A percentile compares a stretch with the other conserved stretches of the same genome.
Conservation (phyloP, 1,140 invertebrate species). For the Patella vulgata region DNA sequence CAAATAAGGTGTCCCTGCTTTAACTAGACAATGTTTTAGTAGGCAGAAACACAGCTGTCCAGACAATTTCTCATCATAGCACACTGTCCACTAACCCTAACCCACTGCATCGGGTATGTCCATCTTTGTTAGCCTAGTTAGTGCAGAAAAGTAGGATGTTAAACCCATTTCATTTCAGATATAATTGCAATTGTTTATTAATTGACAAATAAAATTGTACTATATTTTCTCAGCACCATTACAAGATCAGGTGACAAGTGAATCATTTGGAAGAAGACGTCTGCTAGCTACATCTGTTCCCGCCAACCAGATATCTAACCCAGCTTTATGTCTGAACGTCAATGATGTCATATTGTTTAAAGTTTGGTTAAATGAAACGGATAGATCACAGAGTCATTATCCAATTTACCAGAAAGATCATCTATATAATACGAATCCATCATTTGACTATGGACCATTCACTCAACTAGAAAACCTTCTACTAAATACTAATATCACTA, state of each 20-base stretch:
- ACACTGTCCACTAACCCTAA: too few species aligned
- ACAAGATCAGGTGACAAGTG: slow-evolving; percentile 6
- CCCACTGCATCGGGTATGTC: too few species aligned
- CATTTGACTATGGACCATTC: slow-evolving; percentile 62
- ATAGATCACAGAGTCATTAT: slow-evolving; percentile 55
- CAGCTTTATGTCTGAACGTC: slow-evolving; percentile 55
- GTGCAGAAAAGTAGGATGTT: too few species aligned
- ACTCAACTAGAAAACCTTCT: slow-evolving; percentile 49
- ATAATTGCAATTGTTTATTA: too few species aligned
- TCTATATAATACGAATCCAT: slow-evolving; percentile 60
- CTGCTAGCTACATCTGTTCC: slow-evolving; percentile 47
- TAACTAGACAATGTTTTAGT: too few species aligned
- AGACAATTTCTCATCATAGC: too few species aligned
- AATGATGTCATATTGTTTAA: slow-evolving; percentile 60
- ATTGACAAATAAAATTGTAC: too few species aligned
- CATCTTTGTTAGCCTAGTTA: too few species aligned
- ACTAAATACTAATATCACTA: slow-evolving; percentile 55
- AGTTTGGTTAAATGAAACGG: slow-evolving; percentile 34
- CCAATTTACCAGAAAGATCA: slow-evolving; percentile 60
- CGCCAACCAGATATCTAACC: slow-evolving; percentile 54
- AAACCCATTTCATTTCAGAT: too few species aligned
- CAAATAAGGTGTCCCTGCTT: too few species aligned
- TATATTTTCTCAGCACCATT: slow-evolving; percentile 38
- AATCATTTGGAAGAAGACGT: slow-evolving; percentile 36
- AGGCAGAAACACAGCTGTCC: too few species aligned